Base-by-base conservation (phyloP, 1,140 invertebrate species). In the Camponotus floridanus region DNA sequence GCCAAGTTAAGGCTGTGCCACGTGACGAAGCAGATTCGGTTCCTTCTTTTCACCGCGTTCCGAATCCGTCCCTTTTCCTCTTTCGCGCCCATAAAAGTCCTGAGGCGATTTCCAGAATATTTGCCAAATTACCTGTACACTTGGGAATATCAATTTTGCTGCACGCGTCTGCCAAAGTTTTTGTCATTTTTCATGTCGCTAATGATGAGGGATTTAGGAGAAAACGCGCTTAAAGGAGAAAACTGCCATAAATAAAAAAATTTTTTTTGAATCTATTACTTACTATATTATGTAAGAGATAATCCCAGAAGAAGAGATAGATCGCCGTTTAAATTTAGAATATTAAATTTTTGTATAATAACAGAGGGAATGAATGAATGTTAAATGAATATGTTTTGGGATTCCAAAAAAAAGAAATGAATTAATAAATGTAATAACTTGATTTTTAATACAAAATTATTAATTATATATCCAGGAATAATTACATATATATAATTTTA, bases 1-100 rank as follows among this genome's bases (percentile, higher is more conserved):
- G 73, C 88, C 92, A 92, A 93, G 91, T 92, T 88, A 91, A 91
- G 91, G 87, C 85, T 76, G 61, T 73, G 89, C 81, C 86, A 78
- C 90, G 89, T 92, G 92, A 92, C 91, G 88, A 87, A 84, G 88
- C 88, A 85, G 57, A 83, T 91, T 91, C 89, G 61, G 31, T 61
- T 59, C 73, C 88, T 88, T 33, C 59, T 76, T 84, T 86, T 90
- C 55, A 79, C 67, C 59, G 78, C 74, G 13, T 48, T 62, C 79
- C 42, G 81, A 70, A 33, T 80, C 76, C 67, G 9, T 67, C 74
- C 73, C 45, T 55, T 71, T 48, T 4, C 51, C n/a, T 62, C 26
- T 36, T 39, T 42, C 39, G 18, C 39, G 11, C 51, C 26, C 48
- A 42, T 15, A 36, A 55, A 71, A 85, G 64, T 87, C 70, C 31